Conservation (phyloP, 2,113 vertebrate genomes). For the Brachypodius melanocephalos region DNA sequence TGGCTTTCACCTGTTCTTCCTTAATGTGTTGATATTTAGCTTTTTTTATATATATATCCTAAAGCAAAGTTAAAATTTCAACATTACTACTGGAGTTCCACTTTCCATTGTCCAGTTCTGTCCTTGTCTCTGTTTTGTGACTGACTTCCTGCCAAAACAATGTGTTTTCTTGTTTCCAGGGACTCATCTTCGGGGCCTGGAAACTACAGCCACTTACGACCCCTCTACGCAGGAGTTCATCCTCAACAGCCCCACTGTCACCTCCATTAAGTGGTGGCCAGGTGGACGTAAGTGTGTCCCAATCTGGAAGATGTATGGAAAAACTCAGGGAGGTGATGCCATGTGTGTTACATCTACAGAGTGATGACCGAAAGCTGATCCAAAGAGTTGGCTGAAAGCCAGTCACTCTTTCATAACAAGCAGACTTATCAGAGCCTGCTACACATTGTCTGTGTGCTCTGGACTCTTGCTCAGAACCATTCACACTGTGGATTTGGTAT, state of each 20-base stretch:
- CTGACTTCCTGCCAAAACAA: background rate
- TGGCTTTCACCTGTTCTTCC: background rate
- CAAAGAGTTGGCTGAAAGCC: background rate
- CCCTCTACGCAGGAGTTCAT: slow-evolving; percentile 93
- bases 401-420: background rate
- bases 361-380: background rate
- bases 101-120: background rate
- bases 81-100: slow-evolving; percentile 34
- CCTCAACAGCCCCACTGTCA: slow-evolving; percentile 93
- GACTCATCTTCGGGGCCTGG: slow-evolving; percentile 90
- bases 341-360: background rate
- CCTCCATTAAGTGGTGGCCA: slow-evolving; percentile 99
- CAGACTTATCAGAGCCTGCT: background rate
- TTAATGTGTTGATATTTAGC: background rate
- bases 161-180: slow-evolving; percentile 70
- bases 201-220: slow-evolving; percentile 95
- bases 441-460: background rate
- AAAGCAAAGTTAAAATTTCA: background rate
- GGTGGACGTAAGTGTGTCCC: slow-evolving; percentile 88
- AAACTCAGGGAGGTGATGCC: background rate
- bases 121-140: background rate
- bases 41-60: background rate
- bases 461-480: background rate
- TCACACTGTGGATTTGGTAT: background rate
- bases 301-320: background rate